Percentiles rank a stretch among this genome's conserved stretches.
Conservation (phyloP, 1,140 invertebrate genomes). For the Thaumatotibia leucotreta region DNA sequence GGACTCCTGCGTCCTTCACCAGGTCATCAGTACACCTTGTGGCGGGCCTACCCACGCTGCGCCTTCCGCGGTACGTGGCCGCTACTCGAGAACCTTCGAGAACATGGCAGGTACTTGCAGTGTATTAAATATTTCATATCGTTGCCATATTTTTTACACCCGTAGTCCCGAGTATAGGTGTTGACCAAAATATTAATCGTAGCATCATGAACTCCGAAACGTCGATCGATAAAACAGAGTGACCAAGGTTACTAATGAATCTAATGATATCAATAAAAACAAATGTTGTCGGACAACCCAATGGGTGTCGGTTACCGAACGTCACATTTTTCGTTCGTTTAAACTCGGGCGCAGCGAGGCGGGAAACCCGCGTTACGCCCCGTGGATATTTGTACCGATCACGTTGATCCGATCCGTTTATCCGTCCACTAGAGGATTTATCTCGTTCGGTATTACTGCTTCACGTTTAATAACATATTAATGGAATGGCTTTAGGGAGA, state of each 20-base stretch:
- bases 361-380: conserved; percentile 34
- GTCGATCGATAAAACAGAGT: not conserved
- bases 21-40: too few relatives aligned
- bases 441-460: not conserved
- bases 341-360: conserved; percentile 30
- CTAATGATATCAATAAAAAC: not conserved
- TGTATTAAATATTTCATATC: too few relatives aligned
- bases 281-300: not conserved
- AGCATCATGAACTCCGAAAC: not conserved
- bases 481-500: too few relatives aligned
- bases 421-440: not conserved
- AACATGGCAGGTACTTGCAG: too few relatives aligned
- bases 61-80: too few relatives aligned
- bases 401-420: conserved; percentile 15
- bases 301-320: conserved; percentile 38
- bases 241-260: not conserved
- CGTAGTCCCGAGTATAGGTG: too few relatives aligned
- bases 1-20: too few relatives aligned
- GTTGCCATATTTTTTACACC: too few relatives aligned
- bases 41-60: too few relatives aligned
- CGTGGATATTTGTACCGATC: conserved; percentile 28
- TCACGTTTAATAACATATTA: not conserved
- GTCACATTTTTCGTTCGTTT: conserved; percentile 48
- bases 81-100: too few relatives aligned
- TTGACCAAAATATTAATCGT: not conserved